A percentile compares a stretch with the other conserved stretches of the same genome.
phyloP scores from a whole-genome alignment of 2,888 invertebrate genomes.

The Agrotis ipsilon region DNA sequence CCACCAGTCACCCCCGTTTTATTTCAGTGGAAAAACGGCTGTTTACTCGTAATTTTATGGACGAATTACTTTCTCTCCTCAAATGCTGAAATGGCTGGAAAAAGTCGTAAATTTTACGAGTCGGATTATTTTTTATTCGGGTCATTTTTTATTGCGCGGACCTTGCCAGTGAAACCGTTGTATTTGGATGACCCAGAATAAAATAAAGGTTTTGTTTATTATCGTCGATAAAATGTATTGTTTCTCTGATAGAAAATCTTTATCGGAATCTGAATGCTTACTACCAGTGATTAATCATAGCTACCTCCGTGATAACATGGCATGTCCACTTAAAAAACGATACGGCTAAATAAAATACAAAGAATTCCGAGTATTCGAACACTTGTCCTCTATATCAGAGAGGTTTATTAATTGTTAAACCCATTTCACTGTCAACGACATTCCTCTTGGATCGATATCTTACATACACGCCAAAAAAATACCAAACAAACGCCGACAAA shows the following conservation, averaged over 20 bases:
- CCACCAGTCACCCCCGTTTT: slow-evolving; percentile 78
- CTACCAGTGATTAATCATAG: slow-evolving; percentile 43
- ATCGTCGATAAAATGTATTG: slow-evolving; percentile 33
- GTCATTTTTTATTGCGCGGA: slow-evolving; percentile 79
- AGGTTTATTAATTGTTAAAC: slow-evolving; percentile 90
- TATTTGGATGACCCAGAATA: slow-evolving; percentile 58
- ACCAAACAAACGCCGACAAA: slow-evolving; percentile 81
- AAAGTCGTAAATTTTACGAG: slow-evolving; percentile 86
- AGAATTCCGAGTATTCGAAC: slow-evolving; percentile 79
- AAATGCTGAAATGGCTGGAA: slow-evolving; percentile 86
- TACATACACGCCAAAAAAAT: slow-evolving; percentile 79
- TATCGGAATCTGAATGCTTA: slow-evolving; percentile 31
- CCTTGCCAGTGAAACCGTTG: slow-evolving; percentile 62
- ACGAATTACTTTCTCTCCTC: slow-evolving; percentile 89
- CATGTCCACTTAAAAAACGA: slow-evolving; percentile 40
- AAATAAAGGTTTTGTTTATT: slow-evolving; percentile 59
- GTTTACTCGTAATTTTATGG: slow-evolving; percentile 90
- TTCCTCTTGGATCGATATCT: slow-evolving; percentile 86
- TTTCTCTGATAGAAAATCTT: slow-evolving; percentile 33
- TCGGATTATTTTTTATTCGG: slow-evolving; percentile 85
- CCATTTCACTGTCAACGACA: slow-evolving; percentile 90
- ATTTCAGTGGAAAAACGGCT: slow-evolving; percentile 89
- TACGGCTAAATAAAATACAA: slow-evolving; percentile 58
- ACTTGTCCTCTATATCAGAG: slow-evolving; percentile 79
- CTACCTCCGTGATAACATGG: slow-evolving; percentile 27